These are phyloP conservation scores for Botrylloides violaceus DNA, from an alignment of 23 tunicate genomes.

Conservation along the genomic window DNA sequence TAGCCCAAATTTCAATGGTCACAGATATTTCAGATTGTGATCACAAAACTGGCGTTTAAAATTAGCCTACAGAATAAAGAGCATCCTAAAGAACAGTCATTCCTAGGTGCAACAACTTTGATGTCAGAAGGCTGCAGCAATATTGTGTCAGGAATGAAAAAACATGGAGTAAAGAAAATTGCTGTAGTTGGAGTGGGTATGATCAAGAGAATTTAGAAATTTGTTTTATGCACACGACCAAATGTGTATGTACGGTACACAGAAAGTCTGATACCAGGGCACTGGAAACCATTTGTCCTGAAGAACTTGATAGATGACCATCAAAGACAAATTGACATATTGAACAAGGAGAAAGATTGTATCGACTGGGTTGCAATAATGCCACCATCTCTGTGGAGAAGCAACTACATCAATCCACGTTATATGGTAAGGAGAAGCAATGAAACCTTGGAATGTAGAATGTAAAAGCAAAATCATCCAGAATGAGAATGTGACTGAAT, in stretches of 20 bases:
- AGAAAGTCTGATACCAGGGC: conserved; percentile 59
- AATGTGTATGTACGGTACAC: no score
- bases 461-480: no score
- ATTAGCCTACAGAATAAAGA: no score
- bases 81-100: no score
- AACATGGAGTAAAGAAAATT: conserved; percentile 40
- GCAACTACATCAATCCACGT: conserved; percentile 12
- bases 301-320: conserved; percentile 54
- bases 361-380: conserved; percentile 54
- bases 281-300: conserved; percentile 31
- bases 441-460: no score
- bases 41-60: no score
- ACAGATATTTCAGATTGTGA: no score
- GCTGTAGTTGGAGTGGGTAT: conserved; percentile 52
- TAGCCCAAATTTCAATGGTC: no score
- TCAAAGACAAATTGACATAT: conserved; percentile 30
- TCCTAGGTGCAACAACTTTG: conserved; percentile 61
- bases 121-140: conserved; percentile 56
- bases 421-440: no score
- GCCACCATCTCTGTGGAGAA: conserved; percentile 51
- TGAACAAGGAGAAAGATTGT: conserved; percentile 28
- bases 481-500: no score
- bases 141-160: conserved; percentile 64
- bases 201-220: neutral
- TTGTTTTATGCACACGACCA: no score